Conservation (phyloP, 2,888 invertebrate genomes). For the Labia minor region DNA sequence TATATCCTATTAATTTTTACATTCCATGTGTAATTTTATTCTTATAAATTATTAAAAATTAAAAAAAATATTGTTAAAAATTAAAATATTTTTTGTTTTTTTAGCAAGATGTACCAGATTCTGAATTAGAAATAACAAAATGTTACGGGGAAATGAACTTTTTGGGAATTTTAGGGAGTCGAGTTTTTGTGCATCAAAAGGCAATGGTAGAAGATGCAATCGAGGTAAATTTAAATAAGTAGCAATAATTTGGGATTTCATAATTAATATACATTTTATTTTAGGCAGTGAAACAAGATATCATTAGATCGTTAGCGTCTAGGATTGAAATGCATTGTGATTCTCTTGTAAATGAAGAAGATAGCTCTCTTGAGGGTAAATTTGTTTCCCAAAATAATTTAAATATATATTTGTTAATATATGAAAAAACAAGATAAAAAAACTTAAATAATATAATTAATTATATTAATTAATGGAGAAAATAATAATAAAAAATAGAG, state of each 20-base stretch:
- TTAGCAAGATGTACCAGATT: background rate
- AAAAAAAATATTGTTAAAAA: background rate
- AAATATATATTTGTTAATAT: background rate
- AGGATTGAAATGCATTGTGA: constrained; percentile 88
- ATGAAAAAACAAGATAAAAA: no score
- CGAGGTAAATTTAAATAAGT: constrained; percentile 29
- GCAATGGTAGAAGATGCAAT: constrained; percentile 62
- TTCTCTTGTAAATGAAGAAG: constrained; percentile 74
- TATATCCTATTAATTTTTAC: constrained; percentile 54
- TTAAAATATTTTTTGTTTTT: background rate
- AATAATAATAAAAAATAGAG: background rate
- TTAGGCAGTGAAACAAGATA: constrained; percentile 65
- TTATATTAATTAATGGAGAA: background rate
- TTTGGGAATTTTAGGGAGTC: constrained; percentile 58
- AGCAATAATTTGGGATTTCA: no score
- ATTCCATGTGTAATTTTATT: constrained; percentile 55
- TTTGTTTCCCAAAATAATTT: constrained; percentile 19
- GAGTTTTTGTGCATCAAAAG: constrained; percentile 69
- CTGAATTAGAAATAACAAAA: constrained; percentile 9
- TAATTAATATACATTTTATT: background rate
- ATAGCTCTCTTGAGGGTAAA: constrained; percentile 55
- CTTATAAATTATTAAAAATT: constrained; percentile 2
- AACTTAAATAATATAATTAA: no score
- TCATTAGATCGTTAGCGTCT: constrained; percentile 71
- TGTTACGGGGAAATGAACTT: constrained; percentile 57